phyloP scores from a whole-genome alignment of 2,113 vertebrate species.

The Holacanthus passer region DNA sequence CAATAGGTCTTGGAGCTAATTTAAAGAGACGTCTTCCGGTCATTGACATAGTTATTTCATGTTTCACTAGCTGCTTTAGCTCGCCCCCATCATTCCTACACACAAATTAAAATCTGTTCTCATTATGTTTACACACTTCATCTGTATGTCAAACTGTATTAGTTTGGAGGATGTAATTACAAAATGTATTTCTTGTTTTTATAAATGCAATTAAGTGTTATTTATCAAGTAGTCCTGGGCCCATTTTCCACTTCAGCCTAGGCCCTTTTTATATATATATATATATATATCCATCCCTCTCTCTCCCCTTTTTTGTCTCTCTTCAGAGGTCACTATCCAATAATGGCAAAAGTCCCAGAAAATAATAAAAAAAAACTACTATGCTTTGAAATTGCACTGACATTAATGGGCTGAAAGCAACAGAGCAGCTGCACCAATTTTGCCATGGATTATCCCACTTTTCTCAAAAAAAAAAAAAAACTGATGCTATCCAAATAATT shows the following conservation, averaged over 20 bases:
- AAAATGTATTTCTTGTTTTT: neutral
- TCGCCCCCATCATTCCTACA: neutral
- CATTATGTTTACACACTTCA: neutral
- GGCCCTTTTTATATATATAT: no score
- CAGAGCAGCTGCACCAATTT: neutral
- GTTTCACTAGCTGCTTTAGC: neutral
- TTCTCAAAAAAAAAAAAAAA: neutral
- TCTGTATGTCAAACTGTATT: neutral
- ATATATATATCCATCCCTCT: no score
- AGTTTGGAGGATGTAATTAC: neutral
- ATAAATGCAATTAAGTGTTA: neutral
- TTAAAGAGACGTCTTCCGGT: slow-evolving; percentile 31
- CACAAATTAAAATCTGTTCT: neutral
- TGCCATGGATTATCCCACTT: no score
- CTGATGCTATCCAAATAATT: neutral
- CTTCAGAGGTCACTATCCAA: no score
- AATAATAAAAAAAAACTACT: no score
- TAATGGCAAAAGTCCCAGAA: no score
- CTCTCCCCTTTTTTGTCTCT: no score
- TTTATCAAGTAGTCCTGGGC: neutral
- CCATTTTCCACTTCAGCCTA: no score
- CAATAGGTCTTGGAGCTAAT: slow-evolving; percentile 28
- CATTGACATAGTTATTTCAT: slow-evolving; percentile 25
- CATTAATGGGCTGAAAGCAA: neutral
- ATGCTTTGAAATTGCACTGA: neutral